Percentiles rank a stretch among this genome's conserved stretches.
Evolutionary conservation across 2,797 vertebrate genomes (phyloP).

Genomic region (Microctenopoma lineatum): DNA sequence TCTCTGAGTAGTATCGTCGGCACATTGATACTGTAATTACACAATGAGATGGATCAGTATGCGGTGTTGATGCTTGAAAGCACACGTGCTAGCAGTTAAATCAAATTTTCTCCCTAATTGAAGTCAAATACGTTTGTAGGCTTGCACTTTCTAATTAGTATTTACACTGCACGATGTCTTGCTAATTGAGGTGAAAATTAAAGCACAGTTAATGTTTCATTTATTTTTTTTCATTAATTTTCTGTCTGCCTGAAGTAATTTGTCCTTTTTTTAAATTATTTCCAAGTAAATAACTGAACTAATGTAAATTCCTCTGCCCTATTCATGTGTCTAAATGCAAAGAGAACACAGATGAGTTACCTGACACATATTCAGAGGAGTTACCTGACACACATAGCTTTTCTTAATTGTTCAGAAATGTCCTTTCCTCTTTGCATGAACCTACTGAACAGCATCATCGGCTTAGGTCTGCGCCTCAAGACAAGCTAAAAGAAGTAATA

Average conservation of each 20-base stretch:
- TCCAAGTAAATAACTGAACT: not conserved
- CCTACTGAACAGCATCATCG: too few relatives aligned
- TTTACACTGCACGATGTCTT: constrained; percentile 12
- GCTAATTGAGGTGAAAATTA: constrained; percentile 29
- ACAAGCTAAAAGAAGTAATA: too few relatives aligned
- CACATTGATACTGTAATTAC: constrained; percentile 46
- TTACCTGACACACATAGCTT: too few relatives aligned
- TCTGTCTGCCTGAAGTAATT: not conserved
- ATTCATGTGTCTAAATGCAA: too few relatives aligned
- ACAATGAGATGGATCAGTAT: constrained; percentile 31
- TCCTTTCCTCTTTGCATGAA: too few relatives aligned
- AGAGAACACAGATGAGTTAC: too few relatives aligned
- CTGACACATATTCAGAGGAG: too few relatives aligned
- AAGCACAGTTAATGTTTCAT: constrained; percentile 12
- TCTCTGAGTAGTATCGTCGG: constrained; percentile 17
- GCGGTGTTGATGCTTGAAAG: constrained; percentile 33
- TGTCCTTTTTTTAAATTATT: not conserved
- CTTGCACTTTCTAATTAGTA: constrained; percentile 19
- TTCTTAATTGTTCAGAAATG: too few relatives aligned
- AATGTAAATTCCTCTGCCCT: not conserved
- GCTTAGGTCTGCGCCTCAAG: too few relatives aligned
- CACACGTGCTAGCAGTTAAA: constrained; percentile 40
- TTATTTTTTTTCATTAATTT: not conserved
- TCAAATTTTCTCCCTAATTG: constrained; percentile 41
- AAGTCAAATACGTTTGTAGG: constrained; percentile 36